A percentile compares a stretch with the other conserved stretches of the same genome.
phyloP scores from a whole-genome alignment of 2,888 invertebrate genomes.

The Yponomeuta sedellus region DNA sequence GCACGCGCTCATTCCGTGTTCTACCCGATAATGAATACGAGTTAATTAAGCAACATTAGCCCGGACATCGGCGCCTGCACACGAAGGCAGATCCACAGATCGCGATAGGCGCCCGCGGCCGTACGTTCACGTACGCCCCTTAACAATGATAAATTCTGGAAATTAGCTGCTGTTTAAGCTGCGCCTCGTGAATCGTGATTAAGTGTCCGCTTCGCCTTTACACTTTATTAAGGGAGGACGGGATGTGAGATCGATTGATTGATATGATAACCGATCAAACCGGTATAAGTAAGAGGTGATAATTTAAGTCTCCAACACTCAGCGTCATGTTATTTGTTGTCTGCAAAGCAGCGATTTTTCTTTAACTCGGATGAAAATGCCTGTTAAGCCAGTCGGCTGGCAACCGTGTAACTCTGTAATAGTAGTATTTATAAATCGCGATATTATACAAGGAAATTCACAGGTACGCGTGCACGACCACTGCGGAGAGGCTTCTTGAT shows the following conservation, averaged over 20 bases:
- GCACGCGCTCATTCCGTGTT: slow-evolving; percentile 45
- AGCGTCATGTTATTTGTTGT: neutral
- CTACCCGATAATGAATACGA: slow-evolving; percentile 60
- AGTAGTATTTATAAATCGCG: slow-evolving; percentile 15
- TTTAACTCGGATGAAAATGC: neutral
- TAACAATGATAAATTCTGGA: slow-evolving; percentile 16
- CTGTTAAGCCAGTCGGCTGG: slow-evolving; percentile 39
- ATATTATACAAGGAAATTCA: slow-evolving; percentile 31
- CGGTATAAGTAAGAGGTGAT: neutral
- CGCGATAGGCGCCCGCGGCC: slow-evolving; percentile 16
- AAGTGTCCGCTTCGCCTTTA: slow-evolving; percentile 2
- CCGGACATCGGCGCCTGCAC: slow-evolving; percentile 66
- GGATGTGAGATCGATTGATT: slow-evolving; percentile 1
- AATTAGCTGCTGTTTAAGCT: slow-evolving; percentile 15
- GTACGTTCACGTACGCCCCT: slow-evolving; percentile 10
- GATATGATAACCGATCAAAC: neutral
- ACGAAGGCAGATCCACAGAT: slow-evolving; percentile 54
- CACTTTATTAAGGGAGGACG: neutral
- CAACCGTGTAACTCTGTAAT: slow-evolving; percentile 25
- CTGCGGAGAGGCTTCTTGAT: slow-evolving; percentile 38
- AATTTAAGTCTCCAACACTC: neutral
- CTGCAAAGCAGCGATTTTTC: neutral
- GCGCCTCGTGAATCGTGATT: neutral
- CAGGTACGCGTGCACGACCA: slow-evolving; percentile 38
- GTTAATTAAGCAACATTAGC: slow-evolving; percentile 72